A percentile compares a stretch with the other conserved stretches of the same genome.
phyloP scores from a whole-genome alignment of 2,797 vertebrate species.

The Phoeniculus purpureus region DNA sequence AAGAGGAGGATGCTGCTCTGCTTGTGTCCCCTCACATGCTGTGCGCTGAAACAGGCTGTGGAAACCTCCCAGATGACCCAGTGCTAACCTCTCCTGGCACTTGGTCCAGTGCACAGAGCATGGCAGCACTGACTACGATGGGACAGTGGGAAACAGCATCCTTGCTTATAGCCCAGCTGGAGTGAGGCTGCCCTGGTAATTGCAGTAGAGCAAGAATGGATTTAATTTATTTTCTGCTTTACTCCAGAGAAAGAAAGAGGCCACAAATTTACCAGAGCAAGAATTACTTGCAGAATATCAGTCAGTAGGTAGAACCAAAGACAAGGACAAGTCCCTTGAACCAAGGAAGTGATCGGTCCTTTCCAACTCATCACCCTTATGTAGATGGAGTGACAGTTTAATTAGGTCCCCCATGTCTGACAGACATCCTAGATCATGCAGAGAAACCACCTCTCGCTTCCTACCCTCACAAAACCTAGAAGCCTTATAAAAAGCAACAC shows the following conservation, averaged over 20 bases:
- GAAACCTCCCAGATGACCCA: background rate
- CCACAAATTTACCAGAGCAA: background rate
- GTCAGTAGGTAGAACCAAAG: background rate
- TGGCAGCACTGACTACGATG: accelerated
- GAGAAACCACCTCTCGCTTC: background rate
- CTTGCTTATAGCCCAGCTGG: background rate
- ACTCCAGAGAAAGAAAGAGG: background rate
- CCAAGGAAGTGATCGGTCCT: background rate
- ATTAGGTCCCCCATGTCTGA: constrained; percentile 75
- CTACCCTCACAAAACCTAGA: background rate
- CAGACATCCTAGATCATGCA: constrained; percentile 49
- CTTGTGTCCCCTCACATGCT: background rate
- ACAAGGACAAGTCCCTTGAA: constrained; percentile 11
- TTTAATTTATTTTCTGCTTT: constrained; percentile 28
- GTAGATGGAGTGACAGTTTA: constrained; percentile 70
- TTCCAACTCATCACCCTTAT: constrained; percentile 29
- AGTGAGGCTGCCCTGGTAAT: background rate
- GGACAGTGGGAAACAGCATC: background rate
- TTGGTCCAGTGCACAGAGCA: accelerated
- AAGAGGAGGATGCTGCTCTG: background rate
- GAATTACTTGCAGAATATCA: constrained; percentile 13
- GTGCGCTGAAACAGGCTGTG: background rate
- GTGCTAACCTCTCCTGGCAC: background rate
- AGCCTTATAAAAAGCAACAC: background rate
- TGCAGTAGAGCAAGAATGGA: constrained; percentile 2